Base-by-base conservation (phyloP, 1,140 invertebrate species). In the Solen grandis region DNA sequence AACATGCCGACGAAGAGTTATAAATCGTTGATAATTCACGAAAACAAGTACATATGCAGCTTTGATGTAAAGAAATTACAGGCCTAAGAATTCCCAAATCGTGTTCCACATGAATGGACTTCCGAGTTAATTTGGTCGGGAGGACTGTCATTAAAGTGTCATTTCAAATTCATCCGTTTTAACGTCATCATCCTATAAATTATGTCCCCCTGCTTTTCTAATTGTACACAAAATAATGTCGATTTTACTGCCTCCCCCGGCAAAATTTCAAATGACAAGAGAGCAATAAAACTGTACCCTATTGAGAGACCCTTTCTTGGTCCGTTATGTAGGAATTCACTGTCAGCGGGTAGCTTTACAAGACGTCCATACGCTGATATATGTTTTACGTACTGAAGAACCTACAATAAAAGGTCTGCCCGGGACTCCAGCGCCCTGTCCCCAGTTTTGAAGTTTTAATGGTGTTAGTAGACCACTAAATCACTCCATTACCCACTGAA, bases 141-240 rank as follows among this genome's bases (percentile, higher is more conserved):
- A 57, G 41, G 22, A 55, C 27, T 14, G 54, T 22, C 65, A 78
- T 78, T 68, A 78, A 78, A 78, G 75, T 78, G 75, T 78, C 75
- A 78, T 69, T 68, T 54, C 66, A 68, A 78, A 78, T 78, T 78
- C 57, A 68, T 57, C 63, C 65, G 63, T 38, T 78, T 69, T 68
- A 54, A 68, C 66, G 75, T 78, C 75, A 78, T 78, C 75, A 69
- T 54, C 16, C 33, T 41, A 29, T 78, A 78, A 78, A 78, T 78
- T 78, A 78, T 78, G 50, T 41, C 27, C 29, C 33, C 66, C 75
- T 78, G 75, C 59, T 55, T 59, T 68, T 78, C 65, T 69, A 68
- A 78, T 68, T 78, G 50, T 29, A 78, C 57, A 36, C 27, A 68
- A 69, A 38, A 65, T 57, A 78, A 65, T 63, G 75, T 22, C 65